A percentile compares a stretch with the other conserved stretches of the same genome.
These are phyloP conservation scores for Esox niger DNA, from an alignment of 2,113 vertebrate genomes.

Conservation along the genomic window DNA sequence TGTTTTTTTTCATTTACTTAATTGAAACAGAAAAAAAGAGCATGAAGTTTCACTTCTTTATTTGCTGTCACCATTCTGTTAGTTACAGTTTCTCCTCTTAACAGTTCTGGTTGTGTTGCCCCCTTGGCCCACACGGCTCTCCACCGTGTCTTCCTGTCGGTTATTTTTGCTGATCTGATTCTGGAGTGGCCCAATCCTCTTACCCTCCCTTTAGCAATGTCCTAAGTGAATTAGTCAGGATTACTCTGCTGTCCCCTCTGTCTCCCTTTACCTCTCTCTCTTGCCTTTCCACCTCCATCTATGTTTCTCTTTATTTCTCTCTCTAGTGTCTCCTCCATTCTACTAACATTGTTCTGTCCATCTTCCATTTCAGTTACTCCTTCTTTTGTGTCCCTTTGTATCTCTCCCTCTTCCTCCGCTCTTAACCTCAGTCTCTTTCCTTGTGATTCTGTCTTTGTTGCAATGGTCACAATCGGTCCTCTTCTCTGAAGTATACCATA, in stretches of 20 bases:
- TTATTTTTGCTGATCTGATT: constrained; percentile 80
- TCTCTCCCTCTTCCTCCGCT: constrained; percentile 13
- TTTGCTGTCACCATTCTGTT: constrained; percentile 15
- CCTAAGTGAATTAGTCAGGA: constrained; percentile 83
- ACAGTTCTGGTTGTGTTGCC: constrained; percentile 10
- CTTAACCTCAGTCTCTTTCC: constrained; percentile 13
- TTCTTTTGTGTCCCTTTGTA: background rate
- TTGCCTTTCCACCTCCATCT: constrained; percentile 5
- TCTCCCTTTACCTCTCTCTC: constrained; percentile 43
- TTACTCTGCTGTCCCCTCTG: constrained; percentile 68
- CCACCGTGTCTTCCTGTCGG: constrained; percentile 54
- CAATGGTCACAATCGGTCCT: background rate
- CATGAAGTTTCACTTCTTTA: no score
- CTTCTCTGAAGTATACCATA: background rate
- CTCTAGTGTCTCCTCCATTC: constrained; percentile 9
- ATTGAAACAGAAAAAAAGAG: no score
- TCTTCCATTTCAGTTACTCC: background rate
- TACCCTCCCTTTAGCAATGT: constrained; percentile 74
- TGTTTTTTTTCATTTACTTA: no score
- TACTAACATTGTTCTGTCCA: constrained; percentile 25
- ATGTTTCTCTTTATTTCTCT: constrained; percentile 20
- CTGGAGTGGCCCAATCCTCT: constrained; percentile 81
- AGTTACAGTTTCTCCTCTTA: constrained; percentile 31
- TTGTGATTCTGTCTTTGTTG: constrained; percentile 14
- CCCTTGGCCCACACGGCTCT: constrained; percentile 39